A percentile compares a stretch with the other conserved stretches of the same genome.
phyloP scores from a whole-genome alignment of 2,797 vertebrate genomes.

The Danio aesculapii region DNA sequence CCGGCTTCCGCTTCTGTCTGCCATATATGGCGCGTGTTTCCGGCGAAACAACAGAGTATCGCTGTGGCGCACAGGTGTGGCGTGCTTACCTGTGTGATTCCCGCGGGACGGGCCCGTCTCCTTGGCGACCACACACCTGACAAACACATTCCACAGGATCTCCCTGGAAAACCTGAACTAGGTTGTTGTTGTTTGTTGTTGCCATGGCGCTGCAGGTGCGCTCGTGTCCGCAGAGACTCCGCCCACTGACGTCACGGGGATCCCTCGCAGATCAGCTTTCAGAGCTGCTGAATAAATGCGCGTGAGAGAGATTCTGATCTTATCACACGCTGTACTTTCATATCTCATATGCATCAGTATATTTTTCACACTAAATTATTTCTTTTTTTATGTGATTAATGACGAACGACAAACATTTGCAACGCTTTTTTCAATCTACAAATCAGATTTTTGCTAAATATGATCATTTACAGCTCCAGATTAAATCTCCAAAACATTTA shows the following conservation, averaged over 20 bases:
- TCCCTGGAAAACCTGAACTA: constrained; percentile 72
- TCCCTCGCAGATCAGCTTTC: background rate
- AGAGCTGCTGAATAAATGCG: too few species aligned
- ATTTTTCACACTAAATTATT: too few species aligned
- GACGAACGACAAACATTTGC: too few species aligned
- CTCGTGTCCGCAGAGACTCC: background rate
- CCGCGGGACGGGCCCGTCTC: constrained; percentile 73
- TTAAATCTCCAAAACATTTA: too few species aligned
- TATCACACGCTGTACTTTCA: too few species aligned
- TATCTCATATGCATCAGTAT: too few species aligned
- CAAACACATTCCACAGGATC: constrained; percentile 78
- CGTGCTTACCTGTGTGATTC: constrained; percentile 63
- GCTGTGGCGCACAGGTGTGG: constrained; percentile 74
- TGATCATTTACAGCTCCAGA: too few species aligned
- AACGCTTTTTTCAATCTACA: too few species aligned
- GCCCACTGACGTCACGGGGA: background rate
- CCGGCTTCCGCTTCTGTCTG: too few species aligned
- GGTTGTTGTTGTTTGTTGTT: constrained; percentile 70
- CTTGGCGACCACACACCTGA: constrained; percentile 77
- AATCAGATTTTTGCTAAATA: too few species aligned
- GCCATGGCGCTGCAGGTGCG: constrained; percentile 73
- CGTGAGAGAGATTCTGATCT: too few species aligned
- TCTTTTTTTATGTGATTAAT: too few species aligned
- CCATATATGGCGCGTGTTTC: constrained; percentile 56
- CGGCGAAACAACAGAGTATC: constrained; percentile 73